A percentile compares a stretch with the other conserved stretches of the same genome.
phyloP scores from a whole-genome alignment of 2,888 invertebrate genomes.

The Acleris emargana region DNA sequence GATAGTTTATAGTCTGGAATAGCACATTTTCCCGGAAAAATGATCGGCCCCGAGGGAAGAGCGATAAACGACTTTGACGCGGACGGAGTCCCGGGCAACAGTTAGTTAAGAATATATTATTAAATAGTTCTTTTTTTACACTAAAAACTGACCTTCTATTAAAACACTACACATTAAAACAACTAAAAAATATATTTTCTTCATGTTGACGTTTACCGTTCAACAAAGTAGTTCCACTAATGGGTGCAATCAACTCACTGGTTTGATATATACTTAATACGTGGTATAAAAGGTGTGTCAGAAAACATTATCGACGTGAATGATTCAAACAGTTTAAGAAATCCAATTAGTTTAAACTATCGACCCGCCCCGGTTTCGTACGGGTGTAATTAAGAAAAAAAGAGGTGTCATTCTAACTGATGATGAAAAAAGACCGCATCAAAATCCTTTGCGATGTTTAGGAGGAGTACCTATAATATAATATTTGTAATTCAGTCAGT shows the following conservation, averaged over 20 bases:
- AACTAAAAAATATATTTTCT: constrained; percentile 6
- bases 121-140: neutral
- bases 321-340: neutral
- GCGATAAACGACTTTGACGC: too few species aligned
- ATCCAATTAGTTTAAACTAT: neutral
- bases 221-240: constrained; percentile 13
- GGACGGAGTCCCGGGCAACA: too few species aligned
- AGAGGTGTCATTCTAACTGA: too few species aligned
- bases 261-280: constrained; percentile 13
- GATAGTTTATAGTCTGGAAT: too few species aligned
- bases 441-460: too few species aligned
- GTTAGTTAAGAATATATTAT: too few species aligned
- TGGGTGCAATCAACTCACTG: constrained; percentile 15
- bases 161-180: constrained; percentile 12
- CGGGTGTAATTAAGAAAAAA: too few species aligned
- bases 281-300: constrained; percentile 5
- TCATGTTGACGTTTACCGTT: constrained; percentile 21
- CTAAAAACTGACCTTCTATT: constrained; percentile 20
- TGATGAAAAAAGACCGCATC: too few species aligned
- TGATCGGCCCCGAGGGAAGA: too few species aligned
- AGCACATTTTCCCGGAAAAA: too few species aligned
- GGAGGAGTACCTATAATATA: too few species aligned
- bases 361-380: neutral
- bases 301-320: neutral
- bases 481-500: too few species aligned